These are phyloP conservation scores for Palythoa heliodiscus DNA, from an alignment of 92 coral and sea anemone species.

Conservation along the genomic window DNA sequence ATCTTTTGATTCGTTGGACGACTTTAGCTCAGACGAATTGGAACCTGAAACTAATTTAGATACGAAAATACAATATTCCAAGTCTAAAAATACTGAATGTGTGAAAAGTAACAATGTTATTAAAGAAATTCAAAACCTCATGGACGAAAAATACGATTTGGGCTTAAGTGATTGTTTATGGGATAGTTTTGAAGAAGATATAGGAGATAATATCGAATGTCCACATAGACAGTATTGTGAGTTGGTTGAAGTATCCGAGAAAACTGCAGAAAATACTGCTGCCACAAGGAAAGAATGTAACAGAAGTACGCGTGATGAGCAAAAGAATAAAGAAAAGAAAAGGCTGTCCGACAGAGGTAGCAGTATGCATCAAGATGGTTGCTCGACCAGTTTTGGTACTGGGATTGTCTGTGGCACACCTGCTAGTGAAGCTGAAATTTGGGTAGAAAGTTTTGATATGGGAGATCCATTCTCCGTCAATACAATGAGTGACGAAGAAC, in stretches of 20 bases:
- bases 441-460: constrained; percentile 37
- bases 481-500: constrained; percentile 55
- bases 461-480: constrained; percentile 45
- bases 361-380: background rate
- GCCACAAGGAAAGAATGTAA: background rate
- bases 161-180: background rate
- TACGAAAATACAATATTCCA: background rate
- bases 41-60: constrained; percentile 1
- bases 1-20: constrained; percentile 66
- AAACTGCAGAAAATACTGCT: background rate
- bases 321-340: background rate
- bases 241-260: background rate
- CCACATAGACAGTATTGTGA: background rate
- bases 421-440: background rate
- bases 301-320: background rate
- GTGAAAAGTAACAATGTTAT: background rate
- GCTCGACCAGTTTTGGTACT: constrained; percentile 38
- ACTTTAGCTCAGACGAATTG: constrained; percentile 43
- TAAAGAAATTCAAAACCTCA: background rate
- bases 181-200: constrained; percentile 16
- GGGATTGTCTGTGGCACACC: constrained; percentile 49
- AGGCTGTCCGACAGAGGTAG: background rate
- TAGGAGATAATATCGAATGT: background rate
- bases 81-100: background rate
- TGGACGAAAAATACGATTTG: background rate